phyloP scores from a whole-genome alignment of 2,797 vertebrate species.

The Gobio occitaniae region DNA sequence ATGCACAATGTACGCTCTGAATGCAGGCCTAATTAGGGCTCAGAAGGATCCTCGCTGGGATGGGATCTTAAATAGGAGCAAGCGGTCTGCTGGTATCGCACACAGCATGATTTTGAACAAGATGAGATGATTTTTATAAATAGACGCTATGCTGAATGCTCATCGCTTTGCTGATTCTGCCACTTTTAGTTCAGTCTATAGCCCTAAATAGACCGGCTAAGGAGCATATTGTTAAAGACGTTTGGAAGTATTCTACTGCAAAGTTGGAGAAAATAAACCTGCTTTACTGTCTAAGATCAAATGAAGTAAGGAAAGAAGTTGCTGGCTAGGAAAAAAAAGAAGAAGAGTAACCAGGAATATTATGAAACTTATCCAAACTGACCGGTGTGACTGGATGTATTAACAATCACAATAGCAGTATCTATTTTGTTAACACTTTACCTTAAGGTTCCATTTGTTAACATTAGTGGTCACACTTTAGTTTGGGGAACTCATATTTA shows the following conservation, averaged over 20 bases:
- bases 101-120: constrained; percentile 48
- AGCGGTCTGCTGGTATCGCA: constrained; percentile 46
- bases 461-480: too few relatives aligned
- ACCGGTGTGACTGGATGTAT: neutral
- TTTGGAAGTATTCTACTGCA: constrained; percentile 18
- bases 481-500: too few relatives aligned
- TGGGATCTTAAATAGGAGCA: constrained; percentile 43
- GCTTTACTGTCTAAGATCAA: constrained; percentile 17
- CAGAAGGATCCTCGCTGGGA: constrained; percentile 46
- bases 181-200: constrained; percentile 42
- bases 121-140: constrained; percentile 53
- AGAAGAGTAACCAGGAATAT: neutral
- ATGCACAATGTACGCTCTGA: constrained; percentile 52
- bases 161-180: constrained; percentile 49
- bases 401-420: neutral
- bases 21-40: constrained; percentile 53
- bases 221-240: neutral
- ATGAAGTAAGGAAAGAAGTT: neutral
- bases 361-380: constrained; percentile 2
- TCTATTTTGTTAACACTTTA: neutral
- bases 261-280: constrained; percentile 18
- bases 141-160: constrained; percentile 51
- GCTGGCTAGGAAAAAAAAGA: neutral
- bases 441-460: neutral
- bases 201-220: neutral